Base-by-base conservation (phyloP, 2,888 invertebrate species). In the Gisinianus flammeolus region DNA sequence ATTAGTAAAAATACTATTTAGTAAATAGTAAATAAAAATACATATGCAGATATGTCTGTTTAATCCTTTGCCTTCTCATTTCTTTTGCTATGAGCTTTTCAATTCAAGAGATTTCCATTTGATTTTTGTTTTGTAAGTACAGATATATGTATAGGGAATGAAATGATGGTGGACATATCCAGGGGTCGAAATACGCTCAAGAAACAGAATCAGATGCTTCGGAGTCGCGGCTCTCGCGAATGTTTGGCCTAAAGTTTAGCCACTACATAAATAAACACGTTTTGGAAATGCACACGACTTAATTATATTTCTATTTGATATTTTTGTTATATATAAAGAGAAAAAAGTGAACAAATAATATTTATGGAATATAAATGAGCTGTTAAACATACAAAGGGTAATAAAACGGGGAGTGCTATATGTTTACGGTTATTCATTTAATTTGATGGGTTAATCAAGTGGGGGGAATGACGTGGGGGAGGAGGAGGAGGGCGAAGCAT, bases 211-310 rank as follows among this genome's bases (percentile, higher is more conserved):
- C 69, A 70, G 52, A 69, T 72, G 44, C n/a, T 74, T 6, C n/a
- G 75, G 58, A 31, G 44, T 19, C 35, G 77, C 26, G 77, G 79
- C 16, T 77, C 79, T 0, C 26, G 79, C 70, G 79, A 79, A 77
- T 79, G 77, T 58, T 77, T 79, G 64, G 77, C 77, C 16, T 79
- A 69, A 56, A 66, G 19, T 16, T 24, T 26, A 67, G 19, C 22
- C 6, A 26, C 8, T 56, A 22, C 31, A 67, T n/a, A n/a, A 52
- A 12, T 56, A 26, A 26, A 26, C 26, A 62, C 12, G 26, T 62
- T 62, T 26, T 62, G 4, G n/a, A n/a, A n/a, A n/a, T n/a, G n/a
- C n/a, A n/a, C n/a, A n/a, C n/a, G 16, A 62, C 4, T 1, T 28
- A 26, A 26, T n/a, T 2, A n/a, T n/a, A n/a, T 22, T 22, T 58